A percentile compares a stretch with the other conserved stretches of the same genome.
These are phyloP conservation scores for Girardinichthys multiradiatus DNA, from an alignment of 2,113 vertebrate species.

Conservation along the genomic window DNA sequence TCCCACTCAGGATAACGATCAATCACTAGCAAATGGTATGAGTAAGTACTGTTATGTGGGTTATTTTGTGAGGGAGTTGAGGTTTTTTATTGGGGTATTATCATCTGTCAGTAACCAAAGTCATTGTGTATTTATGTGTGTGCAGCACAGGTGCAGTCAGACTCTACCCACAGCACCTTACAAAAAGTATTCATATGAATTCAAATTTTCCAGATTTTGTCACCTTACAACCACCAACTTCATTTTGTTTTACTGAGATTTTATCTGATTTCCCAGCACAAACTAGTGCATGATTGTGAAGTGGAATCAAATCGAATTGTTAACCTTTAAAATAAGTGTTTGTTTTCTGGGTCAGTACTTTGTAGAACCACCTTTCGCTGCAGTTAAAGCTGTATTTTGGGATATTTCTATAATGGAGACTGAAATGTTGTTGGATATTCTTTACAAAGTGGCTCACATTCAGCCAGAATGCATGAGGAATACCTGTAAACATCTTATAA, in stretches of 20 bases:
- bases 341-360: too few species aligned
- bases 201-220: background rate
- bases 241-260: background rate
- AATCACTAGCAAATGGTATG: background rate
- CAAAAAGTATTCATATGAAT: background rate
- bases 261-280: background rate
- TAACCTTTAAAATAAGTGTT: background rate
- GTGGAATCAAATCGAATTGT: too few species aligned
- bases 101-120: background rate
- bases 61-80: background rate
- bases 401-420: background rate
- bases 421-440: background rate
- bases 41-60: background rate
- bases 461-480: too few species aligned
- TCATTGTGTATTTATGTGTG: background rate
- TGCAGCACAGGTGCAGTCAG: constrained; percentile 12
- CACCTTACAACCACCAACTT: background rate
- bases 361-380: too few species aligned
- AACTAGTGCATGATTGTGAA: background rate
- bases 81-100: background rate
- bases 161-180: background rate
- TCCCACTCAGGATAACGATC: background rate
- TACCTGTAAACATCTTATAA: background rate
- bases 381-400: too few species aligned
- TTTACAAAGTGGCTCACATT: background rate